phyloP scores from a whole-genome alignment of 2,888 invertebrate genomes.

The Brenthis daphne region DNA sequence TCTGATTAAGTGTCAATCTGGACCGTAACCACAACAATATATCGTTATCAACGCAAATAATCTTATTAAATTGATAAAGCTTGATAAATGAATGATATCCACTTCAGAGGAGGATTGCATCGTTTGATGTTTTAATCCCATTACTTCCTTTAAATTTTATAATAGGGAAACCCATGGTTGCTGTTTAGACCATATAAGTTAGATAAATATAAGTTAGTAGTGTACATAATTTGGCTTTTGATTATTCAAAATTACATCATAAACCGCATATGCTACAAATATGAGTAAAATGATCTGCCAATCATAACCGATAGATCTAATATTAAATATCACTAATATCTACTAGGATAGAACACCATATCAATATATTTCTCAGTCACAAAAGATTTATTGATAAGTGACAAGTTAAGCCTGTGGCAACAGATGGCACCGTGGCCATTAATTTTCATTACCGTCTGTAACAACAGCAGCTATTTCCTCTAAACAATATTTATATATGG shows the following conservation, averaged over 20 bases:
- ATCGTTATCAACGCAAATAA: constrained; percentile 26
- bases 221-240: too few species aligned
- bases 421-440: constrained; percentile 39
- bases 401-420: constrained; percentile 33
- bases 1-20: constrained; percentile 37
- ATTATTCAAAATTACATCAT: too few species aligned
- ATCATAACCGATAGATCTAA: too few species aligned
- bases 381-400: constrained; percentile 38
- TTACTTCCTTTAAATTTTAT: not conserved
- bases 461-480: constrained; percentile 40
- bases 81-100: constrained; percentile 9
- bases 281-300: too few species aligned
- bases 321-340: not conserved
- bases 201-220: too few species aligned
- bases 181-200: not conserved
- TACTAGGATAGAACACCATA: constrained; percentile 1
- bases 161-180: constrained; percentile 5
- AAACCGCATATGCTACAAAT: too few species aligned
- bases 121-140: constrained; percentile 6
- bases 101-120: constrained; percentile 8
- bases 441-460: constrained; percentile 42
- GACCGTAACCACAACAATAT: constrained; percentile 21
- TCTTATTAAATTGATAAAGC: constrained; percentile 24
- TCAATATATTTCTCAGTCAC: constrained; percentile 13
- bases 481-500: constrained; percentile 37